Percentiles rank a stretch among this genome's conserved stretches.
Conservation (phyloP, 2,888 invertebrate genomes). For the Zaprionus lineosus region DNA sequence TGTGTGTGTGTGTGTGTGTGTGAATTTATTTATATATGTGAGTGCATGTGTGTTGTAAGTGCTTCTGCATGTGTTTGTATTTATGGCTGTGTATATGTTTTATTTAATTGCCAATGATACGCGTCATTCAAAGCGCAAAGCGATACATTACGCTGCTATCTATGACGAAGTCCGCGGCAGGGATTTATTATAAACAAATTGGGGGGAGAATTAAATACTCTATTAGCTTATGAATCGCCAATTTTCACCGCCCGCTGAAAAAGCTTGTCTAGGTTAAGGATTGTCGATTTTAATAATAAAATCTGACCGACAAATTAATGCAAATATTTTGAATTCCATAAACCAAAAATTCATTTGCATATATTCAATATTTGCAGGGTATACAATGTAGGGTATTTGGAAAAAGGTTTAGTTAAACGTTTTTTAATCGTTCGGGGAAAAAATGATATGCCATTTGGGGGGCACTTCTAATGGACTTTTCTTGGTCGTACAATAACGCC, state of each 20-base stretch:
- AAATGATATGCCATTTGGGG: slow-evolving; percentile 43
- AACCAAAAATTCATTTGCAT: too few relatives aligned
- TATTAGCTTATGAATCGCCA: too few relatives aligned
- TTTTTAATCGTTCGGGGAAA: slow-evolving; percentile 37
- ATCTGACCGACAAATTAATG: too few relatives aligned
- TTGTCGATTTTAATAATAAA: too few relatives aligned
- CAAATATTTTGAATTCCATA: too few relatives aligned
- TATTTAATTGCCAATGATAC: slow-evolving; percentile 78
- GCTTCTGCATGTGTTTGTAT: slow-evolving; percentile 32
- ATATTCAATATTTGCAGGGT: too few relatives aligned
- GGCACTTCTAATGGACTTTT: slow-evolving; percentile 50
- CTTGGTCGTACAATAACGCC: slow-evolving; percentile 32
- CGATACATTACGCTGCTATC: slow-evolving; percentile 72
- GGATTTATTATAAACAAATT: slow-evolving; percentile 7
- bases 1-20: slow-evolving; percentile 26
- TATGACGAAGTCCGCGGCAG: slow-evolving; percentile 45
- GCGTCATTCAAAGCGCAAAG: slow-evolving; percentile 71
- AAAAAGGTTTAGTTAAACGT: too few relatives aligned
- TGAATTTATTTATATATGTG: slow-evolving; percentile 10
- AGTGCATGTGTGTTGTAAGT: too few relatives aligned
- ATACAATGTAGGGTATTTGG: too few relatives aligned
- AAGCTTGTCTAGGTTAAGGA: too few relatives aligned
- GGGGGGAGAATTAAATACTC: slow-evolving; percentile 14
- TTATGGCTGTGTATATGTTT: slow-evolving; percentile 49
- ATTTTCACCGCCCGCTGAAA: too few relatives aligned